Conservation (phyloP, 1,140 invertebrate species). For the Cephus cinctus region DNA sequence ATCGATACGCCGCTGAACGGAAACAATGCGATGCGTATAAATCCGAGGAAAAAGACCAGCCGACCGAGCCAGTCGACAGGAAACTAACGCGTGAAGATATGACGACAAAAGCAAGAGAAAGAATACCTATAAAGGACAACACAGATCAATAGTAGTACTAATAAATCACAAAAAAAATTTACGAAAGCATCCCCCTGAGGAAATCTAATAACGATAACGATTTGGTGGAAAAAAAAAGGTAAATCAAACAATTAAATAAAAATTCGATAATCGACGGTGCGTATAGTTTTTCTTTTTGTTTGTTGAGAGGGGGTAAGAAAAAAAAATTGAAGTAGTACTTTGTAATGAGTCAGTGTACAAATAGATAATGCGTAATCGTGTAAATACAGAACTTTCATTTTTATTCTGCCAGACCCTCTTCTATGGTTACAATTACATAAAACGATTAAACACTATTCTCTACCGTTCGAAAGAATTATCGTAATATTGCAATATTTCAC, state of each 20-base stretch:
- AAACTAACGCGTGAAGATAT: too few relatives aligned
- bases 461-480: constrained; percentile 58
- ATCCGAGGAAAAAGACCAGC: too few relatives aligned
- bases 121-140: too few relatives aligned
- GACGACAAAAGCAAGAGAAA: too few relatives aligned
- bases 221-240: constrained; percentile 4
- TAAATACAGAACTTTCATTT: constrained; percentile 58
- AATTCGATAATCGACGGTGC: background rate
- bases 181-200: too few relatives aligned
- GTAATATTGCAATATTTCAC: constrained; percentile 58
- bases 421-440: constrained; percentile 58
- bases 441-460: constrained; percentile 58
- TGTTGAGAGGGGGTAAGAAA: background rate
- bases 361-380: too few relatives aligned
- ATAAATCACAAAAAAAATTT: too few relatives aligned
- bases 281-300: background rate
- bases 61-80: too few relatives aligned
- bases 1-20: too few relatives aligned
- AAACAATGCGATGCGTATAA: too few relatives aligned
- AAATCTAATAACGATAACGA: too few relatives aligned
- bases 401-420: constrained; percentile 56
- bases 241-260: constrained; percentile 5
- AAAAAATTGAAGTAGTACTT: constrained; percentile 3
- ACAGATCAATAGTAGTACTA: too few relatives aligned
- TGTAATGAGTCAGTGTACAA: constrained; percentile 4